Conservation (phyloP, 2,113 vertebrate genomes). For the Danio rerio region GRCz12tu NC_133198.1:35672001-35672500, state of each 20-base stretch:
- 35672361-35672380: too few species aligned
- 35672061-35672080: constrained; percentile 87
- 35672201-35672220: neutral
- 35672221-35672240: neutral
- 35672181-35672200: neutral
- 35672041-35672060: constrained; percentile 89
- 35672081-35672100: constrained; percentile 87
- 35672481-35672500: too few species aligned
- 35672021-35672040: constrained; percentile 86
- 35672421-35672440: too few species aligned
- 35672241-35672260: neutral
- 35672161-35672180: neutral
- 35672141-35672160: neutral
- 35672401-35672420: too few species aligned
- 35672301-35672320: too few species aligned
- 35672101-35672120: neutral
- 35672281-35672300: too few species aligned
- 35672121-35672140: neutral
- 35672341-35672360: too few species aligned
- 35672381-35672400: too few species aligned
- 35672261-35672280: neutral
- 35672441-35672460: too few species aligned
- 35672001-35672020: constrained; percentile 86
- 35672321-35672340: too few species aligned
- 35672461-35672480: too few species aligned